These are phyloP conservation scores for Lophotriccus pileatus DNA, from an alignment of 2,797 vertebrate species.

Conservation along the genomic window DNA sequence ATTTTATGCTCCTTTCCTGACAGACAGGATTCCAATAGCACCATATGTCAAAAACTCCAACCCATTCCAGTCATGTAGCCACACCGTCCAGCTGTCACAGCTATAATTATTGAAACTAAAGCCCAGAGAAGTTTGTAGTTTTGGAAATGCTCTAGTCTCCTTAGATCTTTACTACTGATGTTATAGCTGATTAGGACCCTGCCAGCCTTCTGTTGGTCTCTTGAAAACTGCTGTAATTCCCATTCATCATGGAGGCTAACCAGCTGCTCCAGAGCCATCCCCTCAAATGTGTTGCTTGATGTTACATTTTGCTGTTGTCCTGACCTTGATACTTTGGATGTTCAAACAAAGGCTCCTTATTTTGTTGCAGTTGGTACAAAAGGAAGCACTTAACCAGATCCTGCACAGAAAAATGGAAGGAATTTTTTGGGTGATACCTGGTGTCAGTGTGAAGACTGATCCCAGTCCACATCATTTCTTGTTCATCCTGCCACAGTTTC, in stretches of 20 bases:
- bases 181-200: conserved; percentile 79
- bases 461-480: background rate
- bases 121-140: conserved; percentile 63
- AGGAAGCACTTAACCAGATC: background rate
- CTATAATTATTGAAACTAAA: conserved; percentile 71
- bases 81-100: conserved; percentile 73
- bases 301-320: conserved; percentile 35
- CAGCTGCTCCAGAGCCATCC: conserved; percentile 73
- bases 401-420: background rate
- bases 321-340: conserved; percentile 66
- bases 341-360: conserved; percentile 43
- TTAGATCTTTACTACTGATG: conserved; percentile 78
- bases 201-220: conserved; percentile 78
- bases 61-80: conserved; percentile 75
- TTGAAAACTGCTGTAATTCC: conserved; percentile 76
- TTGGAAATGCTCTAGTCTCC: conserved; percentile 73
- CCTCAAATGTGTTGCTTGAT: conserved; percentile 42
- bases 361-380: background rate
- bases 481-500: background rate
- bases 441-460: background rate
- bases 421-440: background rate
- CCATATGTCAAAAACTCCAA: conserved; percentile 70
- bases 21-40: conserved; percentile 56
- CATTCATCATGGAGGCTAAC: conserved; percentile 75
- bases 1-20: conserved; percentile 55